These are phyloP conservation scores for Enteromius paludinosus DNA, from an alignment of 2,797 vertebrate genomes.

Conservation along the genomic window DNA sequence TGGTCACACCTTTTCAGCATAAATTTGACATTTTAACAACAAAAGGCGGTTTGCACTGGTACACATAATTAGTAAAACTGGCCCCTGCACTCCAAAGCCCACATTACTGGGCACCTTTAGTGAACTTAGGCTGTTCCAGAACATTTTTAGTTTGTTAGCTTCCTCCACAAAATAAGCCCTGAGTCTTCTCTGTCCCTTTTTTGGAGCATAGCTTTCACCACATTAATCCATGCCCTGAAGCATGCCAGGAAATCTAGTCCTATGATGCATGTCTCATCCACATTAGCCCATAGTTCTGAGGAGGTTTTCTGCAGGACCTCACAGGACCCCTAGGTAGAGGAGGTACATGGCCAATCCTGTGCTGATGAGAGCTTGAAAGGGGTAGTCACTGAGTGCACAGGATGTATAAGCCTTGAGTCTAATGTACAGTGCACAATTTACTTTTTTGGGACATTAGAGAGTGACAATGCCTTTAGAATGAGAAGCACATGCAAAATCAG, in stretches of 20 bases:
- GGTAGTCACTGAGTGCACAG: not conserved
- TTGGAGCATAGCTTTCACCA: not conserved
- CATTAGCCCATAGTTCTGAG: not conserved
- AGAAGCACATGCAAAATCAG: not conserved
- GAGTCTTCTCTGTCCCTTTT: not conserved
- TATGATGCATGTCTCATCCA: not conserved
- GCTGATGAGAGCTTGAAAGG: not conserved
- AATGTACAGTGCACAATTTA: not conserved
- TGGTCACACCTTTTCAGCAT: no score
- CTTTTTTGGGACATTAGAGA: not conserved
- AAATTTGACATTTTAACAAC: not conserved
- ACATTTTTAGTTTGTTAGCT: not conserved
- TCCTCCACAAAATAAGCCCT: not conserved
- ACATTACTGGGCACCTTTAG: not conserved
- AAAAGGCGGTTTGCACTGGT: not conserved
- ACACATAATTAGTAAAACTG: not conserved
- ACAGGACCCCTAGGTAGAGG: not conserved
- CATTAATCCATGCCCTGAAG: not conserved
- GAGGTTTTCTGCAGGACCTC: not conserved
- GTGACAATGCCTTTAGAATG: not conserved
- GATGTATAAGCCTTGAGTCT: not conserved
- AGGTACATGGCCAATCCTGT: not conserved
- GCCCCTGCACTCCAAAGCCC: not conserved
- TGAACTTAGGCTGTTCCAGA: not conserved
- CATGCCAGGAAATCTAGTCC: not conserved